Evolutionary conservation across 2,113 vertebrate species (phyloP).

Genomic region (Nesogale talazaci): DNA sequence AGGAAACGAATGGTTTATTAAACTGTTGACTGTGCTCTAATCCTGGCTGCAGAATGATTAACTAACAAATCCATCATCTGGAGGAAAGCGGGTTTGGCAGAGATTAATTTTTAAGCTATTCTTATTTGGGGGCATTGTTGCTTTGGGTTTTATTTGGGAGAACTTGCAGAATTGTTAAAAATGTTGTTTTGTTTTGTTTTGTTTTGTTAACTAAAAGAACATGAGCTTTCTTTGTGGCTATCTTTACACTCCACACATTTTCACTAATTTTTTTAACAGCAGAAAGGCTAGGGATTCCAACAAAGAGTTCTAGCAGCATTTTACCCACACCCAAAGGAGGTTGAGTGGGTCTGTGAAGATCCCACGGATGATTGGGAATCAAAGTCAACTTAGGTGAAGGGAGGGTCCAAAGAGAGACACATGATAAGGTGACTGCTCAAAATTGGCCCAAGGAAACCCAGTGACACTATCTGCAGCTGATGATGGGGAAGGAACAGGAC

Average conservation of each 20-base stretch:
- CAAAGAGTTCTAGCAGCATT: background rate
- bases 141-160: conserved; percentile 66
- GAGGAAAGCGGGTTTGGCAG: conserved; percentile 75
- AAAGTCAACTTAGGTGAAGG: conserved; percentile 1
- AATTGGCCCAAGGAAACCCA: background rate
- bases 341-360: background rate
- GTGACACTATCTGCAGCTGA: background rate
- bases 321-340: background rate
- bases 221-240: background rate
- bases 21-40: conserved; percentile 74
- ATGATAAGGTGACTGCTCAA: background rate
- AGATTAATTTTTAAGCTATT: conserved; percentile 80
- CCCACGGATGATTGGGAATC: background rate
- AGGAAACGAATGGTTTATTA: conserved; percentile 80
- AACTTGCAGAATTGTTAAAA: conserved; percentile 63
- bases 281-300: conserved; percentile 19
- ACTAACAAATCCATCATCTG: conserved; percentile 79
- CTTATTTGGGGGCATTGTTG: conserved; percentile 71
- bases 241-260: conserved; percentile 27
- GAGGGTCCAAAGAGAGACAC: background rate
- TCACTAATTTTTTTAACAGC: conserved; percentile 12
- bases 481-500: background rate
- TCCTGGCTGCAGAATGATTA: conserved; percentile 81
- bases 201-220: background rate
- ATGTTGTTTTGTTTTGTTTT: background rate